Percentiles rank a stretch among this genome's conserved stretches.
Evolutionary conservation across 2,888 invertebrate genomes (phyloP).

Genomic region (Hypercompe scribonia): DNA sequence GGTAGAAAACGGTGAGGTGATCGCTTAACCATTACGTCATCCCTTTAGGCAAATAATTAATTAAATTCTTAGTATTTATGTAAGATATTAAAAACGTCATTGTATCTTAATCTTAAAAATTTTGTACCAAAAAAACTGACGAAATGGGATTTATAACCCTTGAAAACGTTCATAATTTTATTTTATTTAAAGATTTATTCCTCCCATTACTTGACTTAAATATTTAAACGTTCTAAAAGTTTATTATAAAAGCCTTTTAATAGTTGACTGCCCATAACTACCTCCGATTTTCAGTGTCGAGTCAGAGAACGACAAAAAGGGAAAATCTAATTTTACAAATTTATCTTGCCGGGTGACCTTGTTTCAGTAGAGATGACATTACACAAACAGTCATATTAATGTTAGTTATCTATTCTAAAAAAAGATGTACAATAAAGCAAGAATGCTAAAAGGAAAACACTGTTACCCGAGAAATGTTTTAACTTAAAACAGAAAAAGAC

Average conservation of each 20-base stretch:
- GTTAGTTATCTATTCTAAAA: conserved; percentile 19
- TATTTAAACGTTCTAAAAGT: background rate
- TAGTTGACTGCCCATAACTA: background rate
- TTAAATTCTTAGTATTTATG: too few relatives aligned
- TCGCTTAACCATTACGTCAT: too few relatives aligned
- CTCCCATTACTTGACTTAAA: background rate
- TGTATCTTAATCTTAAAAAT: too few relatives aligned
- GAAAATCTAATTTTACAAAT: background rate
- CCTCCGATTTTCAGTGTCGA: background rate
- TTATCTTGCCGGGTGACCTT: background rate
- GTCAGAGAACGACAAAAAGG: background rate
- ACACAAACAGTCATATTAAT: conserved; percentile 22
- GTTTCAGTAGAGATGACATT: background rate
- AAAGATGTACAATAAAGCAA: conserved; percentile 38
- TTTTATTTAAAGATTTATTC: too few relatives aligned
- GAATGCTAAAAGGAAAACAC: conserved; percentile 33
- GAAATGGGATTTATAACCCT: too few relatives aligned
- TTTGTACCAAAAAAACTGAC: too few relatives aligned
- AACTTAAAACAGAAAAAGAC: conserved; percentile 29
- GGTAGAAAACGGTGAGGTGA: too few relatives aligned
- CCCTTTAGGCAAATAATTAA: too few relatives aligned
- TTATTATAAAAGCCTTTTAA: background rate
- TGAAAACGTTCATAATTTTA: too few relatives aligned
- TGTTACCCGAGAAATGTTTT: conserved; percentile 27
- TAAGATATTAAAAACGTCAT: too few relatives aligned